Evolutionary conservation across 2,888 invertebrate species (phyloP), one percentile per base, ranked within the genome.

Genomic region (Sphaerophoria rueppellii): DNA sequence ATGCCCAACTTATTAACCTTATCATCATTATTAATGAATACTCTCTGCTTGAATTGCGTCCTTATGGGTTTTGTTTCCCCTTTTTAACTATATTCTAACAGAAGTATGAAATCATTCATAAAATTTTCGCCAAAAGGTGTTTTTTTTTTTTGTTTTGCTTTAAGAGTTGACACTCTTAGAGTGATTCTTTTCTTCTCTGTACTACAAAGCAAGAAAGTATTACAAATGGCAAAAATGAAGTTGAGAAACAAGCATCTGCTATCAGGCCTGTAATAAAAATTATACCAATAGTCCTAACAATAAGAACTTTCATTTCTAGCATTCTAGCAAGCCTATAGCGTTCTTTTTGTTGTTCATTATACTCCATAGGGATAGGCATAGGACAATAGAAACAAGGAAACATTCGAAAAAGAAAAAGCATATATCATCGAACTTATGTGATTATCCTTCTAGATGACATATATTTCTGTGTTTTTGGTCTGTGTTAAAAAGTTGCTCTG

Each of bases 361-460:
- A 24, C 54, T 54, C 52, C 43, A 40, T 9, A 11, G 52, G 78
- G 78, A 65, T 40, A 67, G 12, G 6, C 43, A 9, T 12, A 43
- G 9, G 6, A 40, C 40, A 6, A 40, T 40, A 24, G 24, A 24
- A 50, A 16, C 35, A 54, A 67, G 43, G 55, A 57, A 1, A 24
- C 48, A 58, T 48, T n/a, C 50, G 9, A 65, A 24, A 24, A 55
- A 76, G 65, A 67, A 72, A 46, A 60, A 14, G 40, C 67, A 72
- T 82, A 72, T 61, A 82, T 82, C 81, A 82, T 72, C 54, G 67
- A 82, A 82, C 81, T 82, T 82, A 72, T 77, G 61, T 82, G 76
- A 82, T 77, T 82, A 77, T 82, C 81, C 81, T 72, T 82, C 16
- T 48, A 40, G 54, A 77, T 69, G 81, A 77, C 76, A 77, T 77